A percentile compares a stretch with the other conserved stretches of the same genome.
These are phyloP conservation scores for Trilocha varians DNA, from an alignment of 2,888 invertebrate species.

Conservation along the genomic window DNA sequence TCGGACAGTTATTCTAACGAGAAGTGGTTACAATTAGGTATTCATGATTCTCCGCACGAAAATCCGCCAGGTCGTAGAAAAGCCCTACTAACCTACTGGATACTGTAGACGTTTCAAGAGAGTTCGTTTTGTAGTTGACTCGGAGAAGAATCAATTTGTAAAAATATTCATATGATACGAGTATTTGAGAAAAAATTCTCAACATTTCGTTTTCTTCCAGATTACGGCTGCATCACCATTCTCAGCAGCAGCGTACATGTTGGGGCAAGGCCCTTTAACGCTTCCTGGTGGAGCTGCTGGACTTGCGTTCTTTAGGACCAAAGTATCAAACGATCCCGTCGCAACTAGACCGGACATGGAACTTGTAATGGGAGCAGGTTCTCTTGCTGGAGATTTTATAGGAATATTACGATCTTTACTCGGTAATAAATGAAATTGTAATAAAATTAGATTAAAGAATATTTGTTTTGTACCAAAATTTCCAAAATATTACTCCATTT, in stretches of 20 bases:
- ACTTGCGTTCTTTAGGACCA: constrained; percentile 81
- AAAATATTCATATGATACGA: too few species aligned
- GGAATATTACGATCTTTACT: constrained; percentile 77
- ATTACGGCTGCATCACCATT: constrained; percentile 58
- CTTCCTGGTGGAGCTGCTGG: constrained; percentile 86
- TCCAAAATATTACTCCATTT: too few species aligned
- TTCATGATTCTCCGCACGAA: too few species aligned
- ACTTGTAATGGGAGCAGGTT: constrained; percentile 84
- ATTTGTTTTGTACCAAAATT: too few species aligned
- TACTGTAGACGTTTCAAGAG: too few species aligned
- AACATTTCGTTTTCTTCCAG: constrained; percentile 19
- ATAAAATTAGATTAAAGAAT: too few species aligned
- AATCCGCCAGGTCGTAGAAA: too few species aligned
- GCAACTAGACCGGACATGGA: constrained; percentile 87
- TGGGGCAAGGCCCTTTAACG: constrained; percentile 80
- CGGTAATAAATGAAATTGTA: constrained; percentile 61
- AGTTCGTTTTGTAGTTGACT: too few species aligned
- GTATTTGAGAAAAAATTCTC: neutral
- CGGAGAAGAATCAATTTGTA: too few species aligned
- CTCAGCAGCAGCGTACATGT: constrained; percentile 75
- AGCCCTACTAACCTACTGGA: too few species aligned
- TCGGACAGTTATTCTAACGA: too few species aligned
- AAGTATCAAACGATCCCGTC: constrained; percentile 70
- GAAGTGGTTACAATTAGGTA: too few species aligned
- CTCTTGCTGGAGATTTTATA: constrained; percentile 81